Conservation (phyloP, 2,113 vertebrate species). For the Sprattus sprattus region DNA sequence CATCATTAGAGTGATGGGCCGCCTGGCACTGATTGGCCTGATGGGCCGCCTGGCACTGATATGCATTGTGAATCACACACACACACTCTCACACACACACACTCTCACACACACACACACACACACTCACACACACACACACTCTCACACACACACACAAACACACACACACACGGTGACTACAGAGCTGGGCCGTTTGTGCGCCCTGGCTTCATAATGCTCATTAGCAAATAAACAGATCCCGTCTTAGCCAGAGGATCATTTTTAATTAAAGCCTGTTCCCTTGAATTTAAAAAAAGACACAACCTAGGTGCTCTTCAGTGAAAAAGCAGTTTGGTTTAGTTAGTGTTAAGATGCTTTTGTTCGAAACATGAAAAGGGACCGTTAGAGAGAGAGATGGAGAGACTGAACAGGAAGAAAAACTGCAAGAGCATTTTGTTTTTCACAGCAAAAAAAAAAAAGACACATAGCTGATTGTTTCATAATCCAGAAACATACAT, state of each 20-base stretch:
- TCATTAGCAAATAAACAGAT: constrained; percentile 57
- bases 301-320: background rate
- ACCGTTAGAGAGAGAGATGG: too few relatives aligned
- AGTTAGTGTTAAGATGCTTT: background rate
- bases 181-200: constrained; percentile 45
- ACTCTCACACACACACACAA: too few relatives aligned
- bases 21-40: constrained; percentile 14
- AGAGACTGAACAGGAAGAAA: background rate
- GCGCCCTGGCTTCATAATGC: constrained; percentile 31
- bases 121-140: too few relatives aligned
- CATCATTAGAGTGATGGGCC: constrained; percentile 25
- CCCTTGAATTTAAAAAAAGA: background rate
- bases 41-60: constrained; percentile 13
- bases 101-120: too few relatives aligned
- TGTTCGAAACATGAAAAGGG: background rate
- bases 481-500: background rate
- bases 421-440: background rate
- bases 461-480: background rate
- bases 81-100: too few relatives aligned
- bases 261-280: constrained; percentile 41
- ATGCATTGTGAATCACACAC: constrained; percentile 36
- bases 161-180: too few relatives aligned
- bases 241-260: constrained; percentile 33
- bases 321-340: background rate
- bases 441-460: background rate